These are phyloP conservation scores for Opisthograptis luteolata DNA, from an alignment of 2,888 invertebrate genomes.

Conservation along the genomic window DNA sequence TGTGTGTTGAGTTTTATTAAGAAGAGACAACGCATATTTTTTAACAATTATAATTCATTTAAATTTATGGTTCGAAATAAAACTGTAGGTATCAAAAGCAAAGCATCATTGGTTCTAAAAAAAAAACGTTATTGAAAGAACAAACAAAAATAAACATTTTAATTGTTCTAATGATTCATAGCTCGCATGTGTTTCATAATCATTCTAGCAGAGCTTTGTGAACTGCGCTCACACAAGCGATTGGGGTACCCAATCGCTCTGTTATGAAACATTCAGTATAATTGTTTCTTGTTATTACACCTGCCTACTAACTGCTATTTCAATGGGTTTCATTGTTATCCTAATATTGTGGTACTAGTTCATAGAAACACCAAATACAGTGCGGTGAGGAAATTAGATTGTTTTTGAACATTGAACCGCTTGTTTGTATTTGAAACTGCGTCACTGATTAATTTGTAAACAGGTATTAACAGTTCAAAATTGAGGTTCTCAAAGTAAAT, in stretches of 20 bases:
- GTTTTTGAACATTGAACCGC: background rate
- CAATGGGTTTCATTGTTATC: slow-evolving; percentile 19
- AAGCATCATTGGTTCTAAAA: no score
- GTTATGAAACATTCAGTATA: slow-evolving; percentile 9
- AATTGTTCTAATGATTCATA: no score
- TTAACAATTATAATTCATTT: no score
- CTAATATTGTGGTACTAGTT: slow-evolving; percentile 26
- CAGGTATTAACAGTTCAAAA: no score
- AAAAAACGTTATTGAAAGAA: no score
- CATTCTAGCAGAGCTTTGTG: slow-evolving; percentile 15
- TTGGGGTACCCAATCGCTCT: no score
- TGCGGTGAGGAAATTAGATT: background rate
- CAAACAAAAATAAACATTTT: no score
- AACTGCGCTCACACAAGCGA: background rate
- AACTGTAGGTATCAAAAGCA: no score
- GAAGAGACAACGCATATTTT: no score
- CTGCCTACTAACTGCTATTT: slow-evolving; percentile 26
- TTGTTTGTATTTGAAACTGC: background rate
- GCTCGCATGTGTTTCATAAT: slow-evolving; percentile 22
- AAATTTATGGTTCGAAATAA: no score
- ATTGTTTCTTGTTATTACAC: slow-evolving; percentile 23
- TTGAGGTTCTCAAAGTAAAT: no score
- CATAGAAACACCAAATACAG: slow-evolving; percentile 2
- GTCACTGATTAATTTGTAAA: background rate
- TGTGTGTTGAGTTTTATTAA: no score